Evolutionary conservation across 2,113 vertebrate species (phyloP), one percentile per base, ranked within the genome.

Genomic region (Piaya cayana): DNA sequence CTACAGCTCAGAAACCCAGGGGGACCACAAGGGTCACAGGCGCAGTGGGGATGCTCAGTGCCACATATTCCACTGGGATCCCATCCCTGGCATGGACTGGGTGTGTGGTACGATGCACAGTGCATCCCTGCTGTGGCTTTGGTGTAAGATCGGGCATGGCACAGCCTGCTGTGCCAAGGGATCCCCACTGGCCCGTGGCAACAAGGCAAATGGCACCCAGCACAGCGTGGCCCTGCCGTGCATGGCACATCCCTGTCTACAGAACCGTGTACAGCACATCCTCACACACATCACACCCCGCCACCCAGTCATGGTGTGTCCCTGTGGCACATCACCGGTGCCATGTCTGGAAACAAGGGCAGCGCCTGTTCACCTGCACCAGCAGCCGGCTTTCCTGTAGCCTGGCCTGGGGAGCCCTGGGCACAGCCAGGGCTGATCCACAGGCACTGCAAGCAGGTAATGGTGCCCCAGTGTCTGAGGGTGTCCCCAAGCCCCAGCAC

Each of bases 81-180:
- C 72, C 3, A 5, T 17, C 49, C n/a, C 22, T 20, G 25, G 16
- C 72, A 27, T 0, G 8, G 52, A 37, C 43, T 60, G 17, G 32
- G 20, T 4, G 32, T 13, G 26, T 1, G 6, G 27, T 36, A 53
- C 5, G 0, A 59, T 1, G 4, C 71, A 2, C 0, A 0, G 45
- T 11, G 26, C n/a, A 8, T 15, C 49, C 42, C 37, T 34, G 69
- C 43, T 9, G 1, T 20, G 16, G 45, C 17, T 56, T 36, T 47
- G 39, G 45, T 23, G 22, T 2, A 6, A 71, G 39, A 56, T 19
- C 0, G 12, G 55, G 43, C 49, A 55, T 0, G 1, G 72, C 72
- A 63, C 18, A 12, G 60, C n/a, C 49, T 29, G 45, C n/a, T 3
- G 3, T 32, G 15, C 63, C 63, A 13, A 0, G 2, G 58, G 30